phyloP scores from a whole-genome alignment of 2,113 vertebrate species.

The Phaethon lepturus region DNA sequence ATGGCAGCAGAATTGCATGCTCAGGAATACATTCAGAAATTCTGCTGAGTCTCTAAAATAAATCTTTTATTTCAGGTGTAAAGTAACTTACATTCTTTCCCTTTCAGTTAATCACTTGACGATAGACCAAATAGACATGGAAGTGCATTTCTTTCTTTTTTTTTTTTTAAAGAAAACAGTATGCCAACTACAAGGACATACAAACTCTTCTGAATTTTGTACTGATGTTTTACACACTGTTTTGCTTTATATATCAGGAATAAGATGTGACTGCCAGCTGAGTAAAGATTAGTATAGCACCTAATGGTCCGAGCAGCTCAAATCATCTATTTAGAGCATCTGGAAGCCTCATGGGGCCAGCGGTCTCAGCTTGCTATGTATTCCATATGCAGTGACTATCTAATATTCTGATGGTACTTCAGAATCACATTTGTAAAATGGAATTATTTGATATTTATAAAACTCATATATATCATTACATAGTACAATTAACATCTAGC shows the following conservation, averaged over 20 bases:
- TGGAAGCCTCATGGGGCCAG: neutral
- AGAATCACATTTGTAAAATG: neutral
- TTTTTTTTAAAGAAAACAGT: neutral
- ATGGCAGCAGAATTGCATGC: neutral
- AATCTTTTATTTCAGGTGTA: neutral
- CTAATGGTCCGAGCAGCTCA: neutral
- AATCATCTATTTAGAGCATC: neutral
- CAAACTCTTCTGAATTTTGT: neutral
- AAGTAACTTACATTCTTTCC: neutral
- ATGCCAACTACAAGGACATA: neutral
- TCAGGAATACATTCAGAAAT: neutral
- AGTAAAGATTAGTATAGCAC: neutral
- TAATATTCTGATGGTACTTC: neutral
- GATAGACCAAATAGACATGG: neutral
- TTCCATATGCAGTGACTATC: neutral
- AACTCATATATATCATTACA: neutral
- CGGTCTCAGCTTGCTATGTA: neutral
- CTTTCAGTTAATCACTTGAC: neutral
- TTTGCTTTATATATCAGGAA: neutral
- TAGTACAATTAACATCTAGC: neutral
- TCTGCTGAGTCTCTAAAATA: neutral
- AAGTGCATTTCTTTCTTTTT: fast-evolving
- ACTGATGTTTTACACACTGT: neutral
- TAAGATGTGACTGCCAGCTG: neutral
- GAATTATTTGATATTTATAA: neutral